These are phyloP conservation scores for Rosalia funebris DNA, from an alignment of 2,888 invertebrate species.

Conservation along the genomic window DNA sequence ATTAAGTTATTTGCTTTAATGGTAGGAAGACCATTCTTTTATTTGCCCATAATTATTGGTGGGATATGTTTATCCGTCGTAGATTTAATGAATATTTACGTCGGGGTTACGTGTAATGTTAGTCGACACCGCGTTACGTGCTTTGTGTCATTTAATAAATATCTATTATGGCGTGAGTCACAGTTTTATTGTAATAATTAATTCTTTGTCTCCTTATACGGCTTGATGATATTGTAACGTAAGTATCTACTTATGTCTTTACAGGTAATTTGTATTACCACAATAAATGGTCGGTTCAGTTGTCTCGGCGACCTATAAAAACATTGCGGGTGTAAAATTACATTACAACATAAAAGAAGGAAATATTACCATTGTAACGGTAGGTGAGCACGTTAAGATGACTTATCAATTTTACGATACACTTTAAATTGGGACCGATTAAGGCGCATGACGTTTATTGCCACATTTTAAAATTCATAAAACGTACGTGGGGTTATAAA, in stretches of 20 bases:
- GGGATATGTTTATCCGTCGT: neutral
- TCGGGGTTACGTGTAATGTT: neutral
- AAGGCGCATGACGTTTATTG: conserved; percentile 27
- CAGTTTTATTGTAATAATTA: conserved; percentile 40
- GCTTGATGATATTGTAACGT: conserved; percentile 39
- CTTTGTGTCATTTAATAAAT: conserved; percentile 1
- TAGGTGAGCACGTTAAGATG: conserved; percentile 33
- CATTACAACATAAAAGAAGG: conserved; percentile 22
- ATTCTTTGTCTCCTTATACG: conserved; percentile 40
- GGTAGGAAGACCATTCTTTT: neutral
- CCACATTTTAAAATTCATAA: conserved; percentile 40
- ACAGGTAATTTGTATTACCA: conserved; percentile 34
- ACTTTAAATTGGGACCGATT: conserved; percentile 32
- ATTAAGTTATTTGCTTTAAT: conserved; percentile 24
- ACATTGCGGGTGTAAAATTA: conserved; percentile 33
- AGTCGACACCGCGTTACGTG: neutral
- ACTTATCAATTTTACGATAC: conserved; percentile 36
- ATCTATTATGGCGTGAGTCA: conserved; percentile 15
- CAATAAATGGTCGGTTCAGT: conserved; percentile 24
- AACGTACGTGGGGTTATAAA: conserved; percentile 33
- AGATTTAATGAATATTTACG: neutral
- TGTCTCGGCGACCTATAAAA: conserved; percentile 26
- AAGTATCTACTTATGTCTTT: conserved; percentile 42
- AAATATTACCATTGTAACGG: conserved; percentile 31
- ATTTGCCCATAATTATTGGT: neutral